Evolutionary conservation across 2,113 vertebrate species (phyloP).

Genomic region (Guaruba guarouba): DNA sequence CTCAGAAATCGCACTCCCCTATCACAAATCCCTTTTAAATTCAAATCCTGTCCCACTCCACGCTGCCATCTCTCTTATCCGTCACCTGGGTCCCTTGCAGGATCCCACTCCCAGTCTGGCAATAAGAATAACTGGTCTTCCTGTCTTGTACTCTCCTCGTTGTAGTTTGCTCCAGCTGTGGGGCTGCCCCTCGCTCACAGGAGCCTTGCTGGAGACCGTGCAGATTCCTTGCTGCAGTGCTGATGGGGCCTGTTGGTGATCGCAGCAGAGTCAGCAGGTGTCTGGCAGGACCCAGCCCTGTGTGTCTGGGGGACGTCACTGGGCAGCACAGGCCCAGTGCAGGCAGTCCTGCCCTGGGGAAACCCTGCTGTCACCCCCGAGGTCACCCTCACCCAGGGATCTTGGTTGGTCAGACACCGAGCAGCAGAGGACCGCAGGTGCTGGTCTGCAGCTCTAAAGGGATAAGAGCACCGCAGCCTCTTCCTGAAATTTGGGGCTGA

Average conservation of each 20-base stretch:
- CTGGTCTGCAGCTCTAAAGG: neutral
- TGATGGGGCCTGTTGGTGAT: fast-evolving
- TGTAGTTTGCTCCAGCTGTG: neutral
- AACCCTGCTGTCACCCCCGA: neutral
- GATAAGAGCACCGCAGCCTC: neutral
- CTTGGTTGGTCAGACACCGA: neutral
- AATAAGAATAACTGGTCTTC: neutral
- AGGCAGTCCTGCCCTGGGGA: neutral
- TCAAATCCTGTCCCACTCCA: neutral
- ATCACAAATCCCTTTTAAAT: neutral
- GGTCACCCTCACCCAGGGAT: neutral
- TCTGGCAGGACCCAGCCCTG: neutral
- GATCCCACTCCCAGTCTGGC: neutral
- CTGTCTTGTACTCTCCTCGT: neutral
- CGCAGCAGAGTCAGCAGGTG: neutral
- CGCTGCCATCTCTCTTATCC: neutral
- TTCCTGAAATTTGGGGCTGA: neutral
- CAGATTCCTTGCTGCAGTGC: neutral
- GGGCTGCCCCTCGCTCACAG: fast-evolving
- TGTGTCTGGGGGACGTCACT: fast-evolving
- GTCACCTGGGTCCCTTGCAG: fast-evolving
- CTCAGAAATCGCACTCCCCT: neutral
- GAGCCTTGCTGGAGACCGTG: neutral
- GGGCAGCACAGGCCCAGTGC: neutral
- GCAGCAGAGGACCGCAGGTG: neutral